Base-by-base conservation (phyloP, 2,888 invertebrate genomes). In the Drosophila histrio region DNA sequence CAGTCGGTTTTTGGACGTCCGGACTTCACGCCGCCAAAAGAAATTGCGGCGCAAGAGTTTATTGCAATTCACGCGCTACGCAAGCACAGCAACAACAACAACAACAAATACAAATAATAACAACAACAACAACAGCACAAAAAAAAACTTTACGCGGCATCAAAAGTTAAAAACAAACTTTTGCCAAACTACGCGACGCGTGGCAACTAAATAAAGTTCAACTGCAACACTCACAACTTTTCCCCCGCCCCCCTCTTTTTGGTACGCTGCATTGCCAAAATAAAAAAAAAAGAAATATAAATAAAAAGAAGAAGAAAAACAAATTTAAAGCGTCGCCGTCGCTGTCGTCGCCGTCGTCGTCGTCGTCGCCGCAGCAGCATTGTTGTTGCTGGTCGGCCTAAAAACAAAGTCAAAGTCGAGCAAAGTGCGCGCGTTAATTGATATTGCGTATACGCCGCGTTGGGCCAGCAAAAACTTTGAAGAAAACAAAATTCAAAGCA, bases 1-100 rank as follows among this genome's bases (percentile, higher is more conserved):
- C 83, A 86, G 85, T 88, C 88, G 88, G 79, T 82, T 85, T 85
- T 85, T 85, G 84, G 84, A 85, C 84, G 82, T 83, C 87, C 87
- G 80, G 84, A 85, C 84, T 87, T 77, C 79, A 87, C 84, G 85
- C 84, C 87, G 82, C 72, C 78, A 87, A 81, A 78, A 72, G 77
- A 65, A 62, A 32, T 56, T 49, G 50, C 72, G 73, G 76, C 76
- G 80, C 78, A 68, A 54, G 57, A 79, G 61, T 72, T 80, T 80
- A 72, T 72, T 78, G 79, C 76, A 79, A 77, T 67, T 57, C 59
- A 57, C 67, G 62, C 65, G 61, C 19, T 24, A 38, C 43, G 19
- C 53, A 32, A 32, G 26, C 11, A 38, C 36, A 52, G 15, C 28
- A 60, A 60, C 8, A 58, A 66, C 38, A 63, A 63, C 32, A 36